Conservation (phyloP, 2,797 vertebrate genomes). For the Yasuhikotakia modesta region DNA sequence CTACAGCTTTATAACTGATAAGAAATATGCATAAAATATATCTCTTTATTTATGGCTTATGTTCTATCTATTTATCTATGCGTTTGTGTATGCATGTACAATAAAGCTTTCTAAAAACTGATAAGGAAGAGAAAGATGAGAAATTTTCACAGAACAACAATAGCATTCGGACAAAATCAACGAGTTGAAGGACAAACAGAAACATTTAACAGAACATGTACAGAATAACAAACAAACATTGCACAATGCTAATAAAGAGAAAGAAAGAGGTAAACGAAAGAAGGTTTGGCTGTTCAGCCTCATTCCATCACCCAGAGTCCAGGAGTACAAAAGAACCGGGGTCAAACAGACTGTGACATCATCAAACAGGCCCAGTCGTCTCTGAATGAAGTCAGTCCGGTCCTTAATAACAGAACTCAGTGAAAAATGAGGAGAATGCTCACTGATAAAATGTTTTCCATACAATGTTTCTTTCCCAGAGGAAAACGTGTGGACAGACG, state of each 20-base stretch:
- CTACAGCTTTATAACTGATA: neutral
- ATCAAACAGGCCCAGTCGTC: slow-evolving; percentile 11
- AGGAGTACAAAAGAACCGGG: neutral
- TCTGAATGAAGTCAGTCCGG: neutral
- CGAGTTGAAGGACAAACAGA: no score
- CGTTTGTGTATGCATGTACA: slow-evolving; percentile 30
- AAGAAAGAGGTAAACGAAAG: no score
- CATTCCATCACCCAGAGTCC: neutral
- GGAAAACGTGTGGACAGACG: slow-evolving; percentile 55
- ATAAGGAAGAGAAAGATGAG: slow-evolving; percentile 32
- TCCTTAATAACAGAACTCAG: slow-evolving; percentile 9
- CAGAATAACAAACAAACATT: no score
- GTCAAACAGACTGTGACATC: slow-evolving; percentile 33
- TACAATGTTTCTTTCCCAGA: slow-evolving; percentile 31
- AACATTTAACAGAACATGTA: no score
- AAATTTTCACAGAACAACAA: slow-evolving; percentile 26
- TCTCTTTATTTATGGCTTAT: slow-evolving; percentile 33
- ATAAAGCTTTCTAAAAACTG: slow-evolving; percentile 35
- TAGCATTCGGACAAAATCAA: neutral
- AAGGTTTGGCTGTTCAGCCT: neutral
- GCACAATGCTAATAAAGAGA: no score
- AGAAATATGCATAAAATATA: neutral
- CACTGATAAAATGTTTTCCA: slow-evolving; percentile 47
- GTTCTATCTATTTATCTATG: slow-evolving; percentile 31
- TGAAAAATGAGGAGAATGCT: slow-evolving; percentile 58